Conservation (phyloP, 1,140 invertebrate species). For the Eubasilissa regina region DNA sequence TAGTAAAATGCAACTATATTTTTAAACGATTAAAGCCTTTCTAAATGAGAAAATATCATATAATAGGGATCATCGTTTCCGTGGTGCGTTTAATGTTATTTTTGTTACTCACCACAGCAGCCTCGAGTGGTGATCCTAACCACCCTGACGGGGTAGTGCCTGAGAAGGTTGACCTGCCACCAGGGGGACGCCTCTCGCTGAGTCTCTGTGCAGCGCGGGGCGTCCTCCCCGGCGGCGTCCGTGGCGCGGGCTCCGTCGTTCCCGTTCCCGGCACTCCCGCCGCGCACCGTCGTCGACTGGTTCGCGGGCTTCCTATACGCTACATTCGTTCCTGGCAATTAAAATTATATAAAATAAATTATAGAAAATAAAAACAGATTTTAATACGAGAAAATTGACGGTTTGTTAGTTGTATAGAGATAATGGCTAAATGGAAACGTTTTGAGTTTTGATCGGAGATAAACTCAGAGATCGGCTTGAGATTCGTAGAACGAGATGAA, state of each 20-base stretch:
- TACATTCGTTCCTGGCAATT: constrained; percentile 83
- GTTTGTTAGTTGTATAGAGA: too few relatives aligned
- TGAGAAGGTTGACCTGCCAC: constrained; percentile 92
- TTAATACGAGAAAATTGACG: too few relatives aligned
- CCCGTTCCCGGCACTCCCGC: constrained; percentile 85
- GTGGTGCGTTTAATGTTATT: neutral
- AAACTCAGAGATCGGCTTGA: too few relatives aligned
- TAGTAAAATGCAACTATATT: too few relatives aligned
- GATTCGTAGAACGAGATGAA: too few relatives aligned
- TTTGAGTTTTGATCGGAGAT: too few relatives aligned
- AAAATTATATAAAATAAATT: too few relatives aligned
- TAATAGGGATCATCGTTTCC: too few relatives aligned
- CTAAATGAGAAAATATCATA: too few relatives aligned
- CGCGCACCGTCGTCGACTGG: constrained; percentile 89
- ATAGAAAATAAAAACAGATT: too few relatives aligned
- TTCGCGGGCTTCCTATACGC: constrained; percentile 90
- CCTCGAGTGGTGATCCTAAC: constrained; percentile 89
- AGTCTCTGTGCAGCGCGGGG: constrained; percentile 90
- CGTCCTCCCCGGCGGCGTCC: constrained; percentile 89
- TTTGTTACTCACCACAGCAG: constrained; percentile 79
- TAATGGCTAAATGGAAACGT: too few relatives aligned
- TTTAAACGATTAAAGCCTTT: too few relatives aligned
- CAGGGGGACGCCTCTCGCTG: constrained; percentile 90
- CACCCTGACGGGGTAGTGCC: constrained; percentile 86
- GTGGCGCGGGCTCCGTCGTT: constrained; percentile 89